Conservation (phyloP, 2,888 invertebrate species). For the Philhelius pedissequus region DNA sequence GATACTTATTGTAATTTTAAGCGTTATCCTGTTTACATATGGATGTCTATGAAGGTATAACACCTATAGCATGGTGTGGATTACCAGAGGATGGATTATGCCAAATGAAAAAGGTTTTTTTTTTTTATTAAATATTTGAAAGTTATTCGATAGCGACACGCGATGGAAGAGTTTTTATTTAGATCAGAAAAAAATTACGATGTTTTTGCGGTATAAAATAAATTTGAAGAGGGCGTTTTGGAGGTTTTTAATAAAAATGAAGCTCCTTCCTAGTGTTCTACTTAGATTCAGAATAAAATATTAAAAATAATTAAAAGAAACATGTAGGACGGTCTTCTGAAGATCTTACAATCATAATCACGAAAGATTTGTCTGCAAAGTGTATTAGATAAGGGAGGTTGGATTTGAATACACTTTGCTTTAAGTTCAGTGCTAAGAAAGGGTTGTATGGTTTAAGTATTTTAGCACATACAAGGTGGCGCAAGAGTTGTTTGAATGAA, state of each 20-base stretch:
- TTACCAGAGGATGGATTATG: background rate
- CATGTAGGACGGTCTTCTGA: no score
- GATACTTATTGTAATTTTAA: constrained; percentile 63
- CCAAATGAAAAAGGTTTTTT: constrained; percentile 17
- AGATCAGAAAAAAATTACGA: background rate
- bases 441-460: no score
- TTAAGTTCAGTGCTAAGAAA: no score
- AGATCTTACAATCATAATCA: no score
- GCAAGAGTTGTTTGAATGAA: no score
- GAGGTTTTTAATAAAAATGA: background rate
- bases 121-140: constrained; percentile 60
- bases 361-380: no score
- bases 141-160: constrained; percentile 48
- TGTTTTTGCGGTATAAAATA: background rate
- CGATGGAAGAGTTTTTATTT: constrained; percentile 23
- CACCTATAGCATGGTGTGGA: constrained; percentile 36
- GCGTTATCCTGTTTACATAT: constrained; percentile 55
- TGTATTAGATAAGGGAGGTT: no score
- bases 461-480: no score
- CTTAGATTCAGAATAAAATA: background rate
- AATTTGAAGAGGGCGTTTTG: background rate
- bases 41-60: no score
- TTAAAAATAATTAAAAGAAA: background rate
- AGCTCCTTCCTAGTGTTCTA: background rate
- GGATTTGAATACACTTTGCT: no score